Base-by-base conservation (phyloP, 2,888 invertebrate species). In the Mylabris sibirica region DNA sequence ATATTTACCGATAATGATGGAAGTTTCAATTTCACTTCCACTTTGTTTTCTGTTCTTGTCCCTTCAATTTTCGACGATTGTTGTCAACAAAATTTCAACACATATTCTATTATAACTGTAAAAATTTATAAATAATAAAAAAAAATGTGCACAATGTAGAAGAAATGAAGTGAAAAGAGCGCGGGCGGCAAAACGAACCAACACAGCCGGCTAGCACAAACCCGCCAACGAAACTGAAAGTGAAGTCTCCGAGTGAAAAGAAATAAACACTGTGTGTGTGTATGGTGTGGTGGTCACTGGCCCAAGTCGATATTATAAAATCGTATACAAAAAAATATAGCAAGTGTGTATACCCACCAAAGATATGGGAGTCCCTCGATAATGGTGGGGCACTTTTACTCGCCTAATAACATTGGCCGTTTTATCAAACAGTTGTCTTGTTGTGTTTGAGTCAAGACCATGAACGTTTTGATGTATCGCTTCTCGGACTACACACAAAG, bases 211-310 rank as follows among this genome's bases (percentile, higher is more conserved):
- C 84, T 86, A 83, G 85, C 85, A 85, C 86, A 85, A 85, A 86
- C 86, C 86, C 87, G 88, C 88, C 78, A 80, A 82, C 81, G 82
- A 82, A 82, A 82, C 82, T 82, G 82, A 82, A 82, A 82, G 81
- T 82, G 76, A 30, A 30, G 72, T 74, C 69, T 70, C 76, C 71
- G 72, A 71, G 72, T 30, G 38, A 26, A 53, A 53, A 41, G 12
- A 11, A 35, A 35, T 41, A 53, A 24, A 53, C n/a, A n/a, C n/a
- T n/a, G n/a, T n/a, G n/a, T n/a, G n/a, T n/a, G 64, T 30, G 5
- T 30, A 30, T 30, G 63, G 71, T 60, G 59, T 57, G 38, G 77
- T 79, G 79, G 80, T 80, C 80, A 80, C 77, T 79, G 79, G 78
- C 80, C 80, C 72, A 74, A 53, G 53, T 53, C 9, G 53, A 53